phyloP scores from a whole-genome alignment of 2,797 vertebrate species.

The Pristis pectinata region DNA sequence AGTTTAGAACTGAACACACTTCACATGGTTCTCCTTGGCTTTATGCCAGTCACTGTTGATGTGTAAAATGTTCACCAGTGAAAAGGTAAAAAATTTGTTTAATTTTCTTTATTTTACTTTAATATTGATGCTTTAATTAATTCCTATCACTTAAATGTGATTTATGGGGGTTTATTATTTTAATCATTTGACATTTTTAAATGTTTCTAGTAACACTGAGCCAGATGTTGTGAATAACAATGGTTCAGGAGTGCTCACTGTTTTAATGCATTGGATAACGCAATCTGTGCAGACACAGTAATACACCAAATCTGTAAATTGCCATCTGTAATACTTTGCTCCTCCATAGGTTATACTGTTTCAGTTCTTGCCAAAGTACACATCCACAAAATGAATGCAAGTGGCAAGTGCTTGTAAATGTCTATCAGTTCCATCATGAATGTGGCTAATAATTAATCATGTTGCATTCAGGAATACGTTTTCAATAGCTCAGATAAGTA shows the following conservation, averaged over 20 bases:
- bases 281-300: neutral
- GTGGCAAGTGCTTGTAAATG: neutral
- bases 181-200: too few relatives aligned
- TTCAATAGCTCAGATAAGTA: neutral
- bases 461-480: neutral
- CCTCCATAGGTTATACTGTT: neutral
- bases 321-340: neutral
- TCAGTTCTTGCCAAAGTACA: neutral
- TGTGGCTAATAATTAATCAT: neutral
- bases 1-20: too few relatives aligned
- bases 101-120: too few relatives aligned
- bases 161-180: too few relatives aligned
- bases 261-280: neutral
- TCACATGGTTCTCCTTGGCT: too few relatives aligned
- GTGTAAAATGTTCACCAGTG: too few relatives aligned
- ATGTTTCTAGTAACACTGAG: too few relatives aligned
- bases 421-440: neutral
- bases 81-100: too few relatives aligned
- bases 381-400: neutral
- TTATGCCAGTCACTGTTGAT: too few relatives aligned
- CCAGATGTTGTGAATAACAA: too few relatives aligned
- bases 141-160: too few relatives aligned
- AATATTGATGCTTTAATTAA: too few relatives aligned
- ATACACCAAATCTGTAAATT: neutral
- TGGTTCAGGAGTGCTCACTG: neutral